A percentile compares a stretch with the other conserved stretches of the same genome.
Evolutionary conservation across 2,888 invertebrate species (phyloP).

Genomic region (Sminthurinus aureus): DNA sequence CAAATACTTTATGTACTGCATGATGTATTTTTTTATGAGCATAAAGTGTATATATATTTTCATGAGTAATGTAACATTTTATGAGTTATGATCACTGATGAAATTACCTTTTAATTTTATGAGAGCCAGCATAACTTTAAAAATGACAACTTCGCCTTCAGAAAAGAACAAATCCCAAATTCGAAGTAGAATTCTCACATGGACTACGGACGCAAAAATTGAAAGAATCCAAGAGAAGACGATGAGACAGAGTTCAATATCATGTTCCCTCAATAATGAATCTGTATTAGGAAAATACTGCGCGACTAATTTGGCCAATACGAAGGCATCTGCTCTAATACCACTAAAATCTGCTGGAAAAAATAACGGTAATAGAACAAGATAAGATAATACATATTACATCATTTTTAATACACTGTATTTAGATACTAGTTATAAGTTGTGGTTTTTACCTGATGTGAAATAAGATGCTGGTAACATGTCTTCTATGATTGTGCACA

Average conservation of each 20-base stretch:
- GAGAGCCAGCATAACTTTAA: conserved; percentile 94
- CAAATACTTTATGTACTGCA: too few relatives aligned
- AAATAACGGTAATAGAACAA: too few relatives aligned
- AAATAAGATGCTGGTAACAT: conserved; percentile 96
- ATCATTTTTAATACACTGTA: too few relatives aligned
- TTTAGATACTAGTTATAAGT: too few relatives aligned
- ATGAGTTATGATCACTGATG: neutral
- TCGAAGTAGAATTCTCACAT: conserved; percentile 90
- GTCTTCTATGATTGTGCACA: conserved; percentile 99
- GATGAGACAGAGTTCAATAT: conserved; percentile 91
- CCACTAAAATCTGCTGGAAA: conserved; percentile 72
- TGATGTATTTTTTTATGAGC: neutral
- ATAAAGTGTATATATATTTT: too few relatives aligned
- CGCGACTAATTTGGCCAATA: conserved; percentile 88
- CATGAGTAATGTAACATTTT: neutral
- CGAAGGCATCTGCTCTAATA: conserved; percentile 94
- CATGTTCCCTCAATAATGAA: conserved; percentile 89
- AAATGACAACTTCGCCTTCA: conserved; percentile 92
- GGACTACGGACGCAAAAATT: conserved; percentile 94
- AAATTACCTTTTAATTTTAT: conserved; percentile 75
- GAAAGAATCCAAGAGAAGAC: conserved; percentile 98
- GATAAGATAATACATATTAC: too few relatives aligned
- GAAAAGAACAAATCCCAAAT: conserved; percentile 98
- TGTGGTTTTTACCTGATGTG: too few relatives aligned
- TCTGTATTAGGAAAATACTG: conserved; percentile 90